Percentiles rank a stretch among this genome's conserved stretches.
phyloP scores from a whole-genome alignment of 2,113 vertebrate species.

The Otis tarda region DNA sequence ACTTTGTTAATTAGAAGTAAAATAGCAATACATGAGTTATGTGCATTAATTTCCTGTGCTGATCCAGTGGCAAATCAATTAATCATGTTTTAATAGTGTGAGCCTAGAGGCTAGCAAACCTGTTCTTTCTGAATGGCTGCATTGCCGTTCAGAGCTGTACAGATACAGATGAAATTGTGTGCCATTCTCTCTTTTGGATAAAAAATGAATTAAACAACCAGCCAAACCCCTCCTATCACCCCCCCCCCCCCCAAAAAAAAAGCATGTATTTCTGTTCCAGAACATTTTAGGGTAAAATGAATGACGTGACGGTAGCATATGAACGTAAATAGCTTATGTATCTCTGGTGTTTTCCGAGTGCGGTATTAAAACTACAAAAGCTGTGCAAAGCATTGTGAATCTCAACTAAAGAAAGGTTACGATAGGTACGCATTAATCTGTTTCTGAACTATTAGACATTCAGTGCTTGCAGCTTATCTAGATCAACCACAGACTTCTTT shows the following conservation, averaged over 20 bases:
- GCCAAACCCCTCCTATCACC: not conserved
- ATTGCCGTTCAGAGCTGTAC: not conserved
- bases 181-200: not conserved
- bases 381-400: not conserved
- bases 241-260: not conserved
- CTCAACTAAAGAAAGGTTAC: slow-evolving; percentile 18
- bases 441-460: slow-evolving; percentile 13
- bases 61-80: slow-evolving; percentile 40
- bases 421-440: not conserved
- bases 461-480: not conserved
- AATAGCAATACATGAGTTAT: slow-evolving; percentile 21
- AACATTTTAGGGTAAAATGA: not conserved
- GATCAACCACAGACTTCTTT: not conserved
- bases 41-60: slow-evolving; percentile 24
- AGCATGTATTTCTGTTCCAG: not conserved
- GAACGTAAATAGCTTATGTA: not conserved
- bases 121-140: not conserved
- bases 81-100: slow-evolving; percentile 37
- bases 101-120: not conserved
- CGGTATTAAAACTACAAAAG: not conserved
- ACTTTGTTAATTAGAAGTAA: slow-evolving; percentile 16
- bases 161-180: not conserved
- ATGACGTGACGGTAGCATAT: not conserved
- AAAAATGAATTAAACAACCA: not conserved
- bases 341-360: not conserved